Base-by-base conservation (phyloP, 2,888 invertebrate species). In the Drosophila kanekoi region DNA sequence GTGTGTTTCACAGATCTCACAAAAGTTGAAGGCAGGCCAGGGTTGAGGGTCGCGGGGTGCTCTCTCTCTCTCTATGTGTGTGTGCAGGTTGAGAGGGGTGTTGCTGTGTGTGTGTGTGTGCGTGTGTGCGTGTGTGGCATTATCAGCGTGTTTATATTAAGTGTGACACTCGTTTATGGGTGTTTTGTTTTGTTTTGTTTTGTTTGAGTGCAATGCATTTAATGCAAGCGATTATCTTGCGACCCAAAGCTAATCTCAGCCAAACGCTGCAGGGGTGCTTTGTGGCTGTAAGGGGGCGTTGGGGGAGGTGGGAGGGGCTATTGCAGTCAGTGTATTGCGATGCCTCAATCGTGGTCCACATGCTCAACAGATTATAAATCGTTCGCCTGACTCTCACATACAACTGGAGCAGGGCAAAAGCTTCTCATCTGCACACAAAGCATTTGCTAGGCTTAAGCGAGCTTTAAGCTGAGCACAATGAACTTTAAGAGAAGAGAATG, bases 201-300 rank as follows among this genome's bases (percentile, higher is more conserved):
- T 44, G 28, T 28, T 28, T 32, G 20, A 69, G 69, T 59, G 71
- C 57, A 58, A 45, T 56, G 73, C 68, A 62, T 76, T 66, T 60
- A 74, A 68, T 74, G 63, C 60, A 59, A 48, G 60, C 61, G 75
- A 79, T 78, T 76, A 76, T 61, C 70, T 69, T 64, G 64, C 47
- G 37, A 37, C 44, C 37, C 48, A 49, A 52, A 54, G 68, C 74
- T 67, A 57, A 75, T 73, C 68, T 59, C 38, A 49, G 18, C 32
- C 9, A 41, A 57, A 45, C 35, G 43, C 64, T 18, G 33, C 58
- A 11, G 58, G 33, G 47, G 47, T 33, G 47, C 43, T 37, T 18
- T 10, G 28, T 4, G 13, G 16, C 16, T 40, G 16, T 4, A 1
- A 9, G n/a, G 28, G 44, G 44, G 28, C 0, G 3, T 4, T 8